Evolutionary conservation across 2,797 vertebrate genomes (phyloP).

Genomic region (Tapera naevia): DNA sequence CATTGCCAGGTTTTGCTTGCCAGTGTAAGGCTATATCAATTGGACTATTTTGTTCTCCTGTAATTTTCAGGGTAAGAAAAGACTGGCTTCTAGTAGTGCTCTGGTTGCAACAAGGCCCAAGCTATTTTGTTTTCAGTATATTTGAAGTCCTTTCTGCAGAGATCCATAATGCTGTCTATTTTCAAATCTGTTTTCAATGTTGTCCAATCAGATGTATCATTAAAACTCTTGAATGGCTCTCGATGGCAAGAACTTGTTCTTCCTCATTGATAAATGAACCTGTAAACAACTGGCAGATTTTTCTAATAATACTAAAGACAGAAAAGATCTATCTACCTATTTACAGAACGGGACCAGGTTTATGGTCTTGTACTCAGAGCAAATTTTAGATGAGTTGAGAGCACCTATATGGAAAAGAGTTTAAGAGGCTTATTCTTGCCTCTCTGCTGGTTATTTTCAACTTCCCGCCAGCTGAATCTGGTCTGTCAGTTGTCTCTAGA

Average conservation of each 20-base stretch:
- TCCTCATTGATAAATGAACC: neutral
- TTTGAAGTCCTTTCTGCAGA: neutral
- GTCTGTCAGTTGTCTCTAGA: constrained; percentile 37
- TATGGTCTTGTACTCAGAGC: neutral
- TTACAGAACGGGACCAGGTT: neutral
- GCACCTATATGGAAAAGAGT: neutral
- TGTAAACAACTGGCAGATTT: neutral
- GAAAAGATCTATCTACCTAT: neutral
- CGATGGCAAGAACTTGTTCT: neutral
- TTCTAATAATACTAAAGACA: neutral
- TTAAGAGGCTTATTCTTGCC: neutral
- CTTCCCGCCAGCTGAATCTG: neutral
- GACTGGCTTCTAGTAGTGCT: neutral
- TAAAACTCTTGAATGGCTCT: neutral
- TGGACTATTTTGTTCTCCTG: neutral
- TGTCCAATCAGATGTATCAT: neutral
- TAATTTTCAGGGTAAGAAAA: neutral
- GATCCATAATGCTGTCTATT: neutral
- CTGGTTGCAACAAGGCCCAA: neutral
- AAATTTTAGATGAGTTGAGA: neutral
- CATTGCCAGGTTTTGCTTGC: neutral
- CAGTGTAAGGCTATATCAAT: neutral
- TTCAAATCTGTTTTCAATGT: neutral
- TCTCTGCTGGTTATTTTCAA: neutral
- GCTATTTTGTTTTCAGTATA: neutral